Conservation (phyloP, 2,888 invertebrate genomes). For the Pomacea canaliculata region DNA sequence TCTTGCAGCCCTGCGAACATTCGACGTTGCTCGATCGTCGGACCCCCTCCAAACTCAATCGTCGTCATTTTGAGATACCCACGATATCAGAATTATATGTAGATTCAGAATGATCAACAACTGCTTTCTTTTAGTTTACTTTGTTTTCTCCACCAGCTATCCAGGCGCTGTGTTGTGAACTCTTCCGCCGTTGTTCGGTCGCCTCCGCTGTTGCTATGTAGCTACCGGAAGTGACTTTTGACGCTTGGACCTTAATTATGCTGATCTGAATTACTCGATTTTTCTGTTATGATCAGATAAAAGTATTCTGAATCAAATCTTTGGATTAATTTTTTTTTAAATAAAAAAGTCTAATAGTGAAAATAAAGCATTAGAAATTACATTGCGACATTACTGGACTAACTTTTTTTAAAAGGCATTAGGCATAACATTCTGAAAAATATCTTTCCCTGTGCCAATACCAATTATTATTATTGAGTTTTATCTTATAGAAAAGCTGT, state of each 20-base stretch:
- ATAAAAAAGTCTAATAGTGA: neutral
- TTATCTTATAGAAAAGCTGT: too few relatives aligned
- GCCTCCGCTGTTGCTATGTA: conserved; percentile 34
- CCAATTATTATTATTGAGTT: too few relatives aligned
- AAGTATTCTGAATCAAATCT: neutral
- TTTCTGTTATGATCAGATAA: too few relatives aligned
- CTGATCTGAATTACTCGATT: too few relatives aligned
- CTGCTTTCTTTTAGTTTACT: conserved; percentile 7
- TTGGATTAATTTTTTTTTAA: neutral
- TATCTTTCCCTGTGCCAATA: too few relatives aligned
- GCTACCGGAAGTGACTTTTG: conserved; percentile 19
- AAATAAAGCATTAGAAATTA: too few relatives aligned
- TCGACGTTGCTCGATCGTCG: conserved; percentile 64
- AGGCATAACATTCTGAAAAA: too few relatives aligned
- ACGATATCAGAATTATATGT: neutral
- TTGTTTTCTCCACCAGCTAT: neutral
- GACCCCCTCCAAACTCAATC: conserved; percentile 66
- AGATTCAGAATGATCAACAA: neutral
- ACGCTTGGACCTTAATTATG: too few relatives aligned
- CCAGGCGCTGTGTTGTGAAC: neutral
- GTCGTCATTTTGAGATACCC: conserved; percentile 59
- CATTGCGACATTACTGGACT: too few relatives aligned
- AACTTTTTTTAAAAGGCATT: too few relatives aligned
- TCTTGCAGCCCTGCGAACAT: conserved; percentile 65
- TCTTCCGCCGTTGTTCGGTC: conserved; percentile 30